phyloP scores from a whole-genome alignment of 2,888 invertebrate species.

The Zaprionus lineosus region DNA sequence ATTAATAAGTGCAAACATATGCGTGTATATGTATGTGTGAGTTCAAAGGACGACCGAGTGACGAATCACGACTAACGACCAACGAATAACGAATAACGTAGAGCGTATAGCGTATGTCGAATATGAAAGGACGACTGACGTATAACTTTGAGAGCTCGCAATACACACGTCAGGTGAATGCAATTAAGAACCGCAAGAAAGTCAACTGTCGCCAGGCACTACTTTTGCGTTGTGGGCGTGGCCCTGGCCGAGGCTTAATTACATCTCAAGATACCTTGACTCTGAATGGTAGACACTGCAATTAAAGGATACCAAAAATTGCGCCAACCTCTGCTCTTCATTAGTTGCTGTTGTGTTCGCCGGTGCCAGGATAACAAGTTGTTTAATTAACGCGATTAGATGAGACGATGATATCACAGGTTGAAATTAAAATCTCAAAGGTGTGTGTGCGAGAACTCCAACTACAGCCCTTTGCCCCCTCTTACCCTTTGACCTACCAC shows the following conservation, averaged over 20 bases:
- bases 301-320: conserved; percentile 53
- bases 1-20: conserved; percentile 42
- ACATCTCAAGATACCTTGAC: conserved; percentile 39
- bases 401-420: conserved; percentile 64
- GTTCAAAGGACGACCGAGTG: too few species aligned
- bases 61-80: too few species aligned
- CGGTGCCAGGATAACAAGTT: conserved; percentile 64
- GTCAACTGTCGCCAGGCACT: conserved; percentile 24
- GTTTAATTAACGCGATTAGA: conserved; percentile 78
- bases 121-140: too few species aligned
- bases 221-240: conserved; percentile 1
- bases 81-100: too few species aligned
- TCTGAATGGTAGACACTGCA: conserved; percentile 42
- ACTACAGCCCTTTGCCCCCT: neutral
- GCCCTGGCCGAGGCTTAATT: conserved; percentile 38
- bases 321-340: too few species aligned
- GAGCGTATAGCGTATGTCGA: too few species aligned
- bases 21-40: too few species aligned
- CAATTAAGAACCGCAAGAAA: conserved; percentile 63
- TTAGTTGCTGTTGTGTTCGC: conserved; percentile 19
- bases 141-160: neutral
- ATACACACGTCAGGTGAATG: conserved; percentile 17
- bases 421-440: conserved; percentile 61
- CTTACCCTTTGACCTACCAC: neutral
- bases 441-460: too few species aligned